A percentile compares a stretch with the other conserved stretches of the same genome.
phyloP scores from a whole-genome alignment of 2,113 vertebrate species.

The Puma concolor region DNA sequence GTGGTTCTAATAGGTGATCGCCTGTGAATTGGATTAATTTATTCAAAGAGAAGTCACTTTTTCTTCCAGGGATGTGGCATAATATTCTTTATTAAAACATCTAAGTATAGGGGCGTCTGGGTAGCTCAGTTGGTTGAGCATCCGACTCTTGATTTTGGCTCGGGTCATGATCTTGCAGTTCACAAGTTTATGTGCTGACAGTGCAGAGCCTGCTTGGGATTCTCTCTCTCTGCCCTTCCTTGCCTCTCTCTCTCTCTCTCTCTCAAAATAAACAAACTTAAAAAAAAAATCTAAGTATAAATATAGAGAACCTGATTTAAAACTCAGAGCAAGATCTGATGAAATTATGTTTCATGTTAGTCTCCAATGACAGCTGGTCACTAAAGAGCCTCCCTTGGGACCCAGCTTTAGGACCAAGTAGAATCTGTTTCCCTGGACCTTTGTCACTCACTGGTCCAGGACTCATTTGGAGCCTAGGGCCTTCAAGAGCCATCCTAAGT shows the following conservation, averaged over 20 bases:
- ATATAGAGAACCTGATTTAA: neutral
- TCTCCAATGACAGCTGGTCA: neutral
- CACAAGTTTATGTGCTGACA: no score
- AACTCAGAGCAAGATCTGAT: neutral
- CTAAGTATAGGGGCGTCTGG: neutral
- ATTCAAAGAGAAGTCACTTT: constrained; percentile 16
- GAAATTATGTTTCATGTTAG: neutral
- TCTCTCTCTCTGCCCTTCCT: no score
- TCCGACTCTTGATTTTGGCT: no score
- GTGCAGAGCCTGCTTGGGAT: no score
- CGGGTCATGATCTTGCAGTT: no score
- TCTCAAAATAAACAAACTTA: no score
- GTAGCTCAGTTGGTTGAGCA: no score
- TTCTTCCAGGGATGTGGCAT: neutral
- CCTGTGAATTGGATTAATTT: neutral
- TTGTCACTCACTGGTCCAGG: neutral
- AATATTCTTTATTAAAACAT: neutral
- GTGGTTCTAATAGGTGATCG: neutral
- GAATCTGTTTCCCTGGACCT: neutral
- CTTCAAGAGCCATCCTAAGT: neutral
- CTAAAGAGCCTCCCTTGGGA: neutral
- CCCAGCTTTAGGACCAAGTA: neutral
- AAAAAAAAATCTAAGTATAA: no score
- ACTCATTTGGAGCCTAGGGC: neutral
- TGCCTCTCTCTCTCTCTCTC: no score